Base-by-base conservation (phyloP, 2,888 invertebrate species). In the Apotomis turbidana region DNA sequence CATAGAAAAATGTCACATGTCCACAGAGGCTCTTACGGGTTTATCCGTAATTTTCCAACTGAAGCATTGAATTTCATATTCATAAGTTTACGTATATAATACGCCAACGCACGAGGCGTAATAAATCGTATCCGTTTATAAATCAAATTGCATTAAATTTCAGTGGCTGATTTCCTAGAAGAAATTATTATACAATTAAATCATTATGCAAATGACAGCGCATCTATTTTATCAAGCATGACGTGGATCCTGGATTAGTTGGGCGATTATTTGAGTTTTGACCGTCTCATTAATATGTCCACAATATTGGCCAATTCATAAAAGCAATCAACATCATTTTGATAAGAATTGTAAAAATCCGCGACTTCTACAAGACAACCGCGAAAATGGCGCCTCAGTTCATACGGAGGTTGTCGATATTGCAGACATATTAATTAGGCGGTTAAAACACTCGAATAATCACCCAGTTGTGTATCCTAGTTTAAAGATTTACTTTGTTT, bases 71-170 rank as follows among this genome's bases (percentile, higher is more conserved):
- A 55, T 59, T 66, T 2, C 27, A 27, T 27, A 71, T 59, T 46
- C 54, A 72, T 68, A 49, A 52, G 15, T 61, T 63, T 44, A 58
- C 62, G 27, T 27, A 70, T 59, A 36, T 12, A 59, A 64, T 52
- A 67, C 38, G 49, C 51, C 55, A 55, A 51, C 15, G 57, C 51
- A 70, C 41, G 15, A 8, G 54, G 60, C 51, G 60, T 67, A 49
- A 57, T 57, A 51, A 67, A 49, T 49, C 8, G 10, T 46, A 60
- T 66, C 27, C 55, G 66, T 44, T 54, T 46, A 36, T 46, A 46
- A 54, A 57, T 66, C 66, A 66, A 61, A 61, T n/a, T 60, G 13
- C 46, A 67, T 66, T 27, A 27, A 27, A 27, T 27, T 61, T 44
- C 57, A 62, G 44, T 27, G 58, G 64, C 13, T 58, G 57, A 58